Evolutionary conservation across 2,888 invertebrate genomes (phyloP).

Genomic region (Parasteatoda lunata): DNA sequence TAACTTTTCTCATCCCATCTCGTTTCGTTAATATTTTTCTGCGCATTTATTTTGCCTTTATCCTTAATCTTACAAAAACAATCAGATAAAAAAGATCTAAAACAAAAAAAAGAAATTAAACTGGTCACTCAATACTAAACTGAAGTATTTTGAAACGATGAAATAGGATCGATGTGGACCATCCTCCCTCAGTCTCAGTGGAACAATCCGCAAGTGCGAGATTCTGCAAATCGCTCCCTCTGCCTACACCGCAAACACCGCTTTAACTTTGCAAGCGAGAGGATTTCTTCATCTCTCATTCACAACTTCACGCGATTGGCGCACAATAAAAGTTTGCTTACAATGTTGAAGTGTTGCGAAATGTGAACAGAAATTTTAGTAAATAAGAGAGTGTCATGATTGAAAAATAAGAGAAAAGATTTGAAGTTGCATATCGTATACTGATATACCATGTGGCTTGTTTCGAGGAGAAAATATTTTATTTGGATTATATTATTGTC

Average conservation of each 20-base stretch:
- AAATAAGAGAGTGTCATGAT: not conserved
- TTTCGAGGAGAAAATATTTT: not conserved
- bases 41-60: no score
- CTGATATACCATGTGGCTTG: not conserved
- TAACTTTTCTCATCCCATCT: no score
- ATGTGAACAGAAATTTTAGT: not conserved
- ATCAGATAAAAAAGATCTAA: no score
- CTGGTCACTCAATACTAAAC: not conserved
- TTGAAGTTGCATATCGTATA: not conserved
- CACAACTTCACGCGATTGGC: constrained; percentile 10
- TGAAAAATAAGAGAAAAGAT: not conserved
- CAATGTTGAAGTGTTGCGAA: not conserved
- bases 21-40: no score
- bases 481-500: constrained; percentile 41
- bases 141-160: constrained; percentile 33
- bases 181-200: constrained; percentile 35
- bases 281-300: constrained; percentile 17
- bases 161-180: constrained; percentile 40
- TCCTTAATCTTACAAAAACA: no score
- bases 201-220: constrained; percentile 41
- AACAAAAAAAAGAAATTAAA: no score
- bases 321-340: constrained; percentile 42
- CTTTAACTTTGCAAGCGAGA: constrained; percentile 27
- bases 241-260: constrained; percentile 44
- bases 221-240: constrained; percentile 47